These are phyloP conservation scores for Haemorhous mexicanus DNA, from an alignment of 2,113 vertebrate genomes.

Conservation along the genomic window DNA sequence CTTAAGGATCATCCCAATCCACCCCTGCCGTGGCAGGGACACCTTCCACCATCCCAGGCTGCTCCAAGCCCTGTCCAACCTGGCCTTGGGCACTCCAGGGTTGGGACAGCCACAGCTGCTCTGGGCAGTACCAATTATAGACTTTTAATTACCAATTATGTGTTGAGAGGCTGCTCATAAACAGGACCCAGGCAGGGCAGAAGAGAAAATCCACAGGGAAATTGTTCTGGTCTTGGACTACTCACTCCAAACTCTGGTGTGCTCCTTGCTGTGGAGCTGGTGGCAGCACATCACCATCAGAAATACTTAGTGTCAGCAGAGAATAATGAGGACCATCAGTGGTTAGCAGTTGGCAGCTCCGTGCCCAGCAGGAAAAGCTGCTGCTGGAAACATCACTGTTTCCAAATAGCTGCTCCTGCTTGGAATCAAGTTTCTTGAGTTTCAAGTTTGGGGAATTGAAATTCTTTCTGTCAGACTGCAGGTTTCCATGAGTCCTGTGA, in stretches of 20 bases:
- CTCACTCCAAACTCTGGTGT: neutral
- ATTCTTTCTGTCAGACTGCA: conserved; percentile 8
- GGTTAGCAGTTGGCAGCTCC: neutral
- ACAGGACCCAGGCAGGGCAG: neutral
- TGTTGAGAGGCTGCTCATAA: neutral
- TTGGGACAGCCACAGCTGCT: neutral
- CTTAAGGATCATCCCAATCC: neutral
- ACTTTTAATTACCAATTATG: neutral
- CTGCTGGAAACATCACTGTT: conserved; percentile 31
- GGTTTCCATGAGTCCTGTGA: neutral
- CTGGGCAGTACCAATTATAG: neutral
- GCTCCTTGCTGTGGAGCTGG: neutral
- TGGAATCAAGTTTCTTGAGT: conserved; percentile 8
- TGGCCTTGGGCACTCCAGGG: neutral
- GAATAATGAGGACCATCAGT: neutral
- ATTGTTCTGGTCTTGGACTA: neutral
- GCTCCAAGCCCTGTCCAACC: neutral
- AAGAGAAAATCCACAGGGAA: neutral
- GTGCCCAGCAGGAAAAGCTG: neutral
- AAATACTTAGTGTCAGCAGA: neutral
- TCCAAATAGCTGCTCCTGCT: conserved; percentile 33
- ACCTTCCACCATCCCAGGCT: neutral
- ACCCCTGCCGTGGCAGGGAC: neutral
- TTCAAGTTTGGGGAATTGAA: neutral
- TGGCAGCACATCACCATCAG: neutral